Base-by-base conservation (phyloP, 1,140 invertebrate species). In the Cyclargus thomasi region DNA sequence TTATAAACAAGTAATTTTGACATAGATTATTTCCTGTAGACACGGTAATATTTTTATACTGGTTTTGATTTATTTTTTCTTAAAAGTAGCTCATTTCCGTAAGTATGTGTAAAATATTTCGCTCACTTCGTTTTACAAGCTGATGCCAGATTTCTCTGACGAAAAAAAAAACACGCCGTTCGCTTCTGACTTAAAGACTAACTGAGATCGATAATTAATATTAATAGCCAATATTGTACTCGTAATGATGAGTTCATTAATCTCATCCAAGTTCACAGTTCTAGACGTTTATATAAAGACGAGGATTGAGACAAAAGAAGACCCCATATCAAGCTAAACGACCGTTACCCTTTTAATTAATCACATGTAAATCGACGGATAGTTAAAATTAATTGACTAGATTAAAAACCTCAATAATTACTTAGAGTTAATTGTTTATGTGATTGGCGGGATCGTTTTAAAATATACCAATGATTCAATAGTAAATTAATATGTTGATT, bases 171-270 rank as follows among this genome's bases (percentile, higher is more conserved):
- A 20, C 17, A 57, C 63, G 67, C 70, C 62, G n/a, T 21, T 11
- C 57, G 53, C 69, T 68, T 55, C 47, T 67, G 17, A 62, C 62
- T 78, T 74, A 63, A 3, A 64, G 72, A 69, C 72, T 70, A 67
- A 70, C 78, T 81, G 74, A 72, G 78, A 80, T 76, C 74, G 69
- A 77, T 85, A 86, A 86, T 86, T 81, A 86, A 82, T 80, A 86
- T 86, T 83, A 83, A 86, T 86, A 83, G 76, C 74, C 70, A 72
- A 73, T 77, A 82, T 75, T 70, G 66, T 72, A 22, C 76, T 79
- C 78, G 81, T 82, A 81, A 83, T 82, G 82, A 83, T 85, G 81
- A 79, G 78, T 83, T 73, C 70, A 77, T 77, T 14, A 47, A 47
- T 47, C 0, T 47, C 11, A 8, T 0, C 39, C 10, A 11, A 16